phyloP scores from a whole-genome alignment of 1,140 invertebrate genomes.

The Formica exsecta region DNA sequence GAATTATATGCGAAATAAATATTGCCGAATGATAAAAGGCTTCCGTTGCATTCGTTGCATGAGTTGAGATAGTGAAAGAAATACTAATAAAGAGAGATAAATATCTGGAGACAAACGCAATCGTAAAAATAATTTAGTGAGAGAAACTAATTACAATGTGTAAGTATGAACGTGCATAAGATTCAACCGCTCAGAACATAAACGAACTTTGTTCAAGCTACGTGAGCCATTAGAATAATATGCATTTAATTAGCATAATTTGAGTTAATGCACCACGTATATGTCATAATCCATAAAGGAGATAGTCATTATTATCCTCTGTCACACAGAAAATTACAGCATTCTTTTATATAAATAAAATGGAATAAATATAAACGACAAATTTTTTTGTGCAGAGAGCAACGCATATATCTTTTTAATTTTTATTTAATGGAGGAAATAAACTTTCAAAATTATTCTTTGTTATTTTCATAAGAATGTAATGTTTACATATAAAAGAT shows the following conservation, averaged over 20 bases:
- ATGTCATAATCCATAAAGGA: not conserved
- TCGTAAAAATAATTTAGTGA: not conserved
- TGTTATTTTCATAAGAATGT: not conserved
- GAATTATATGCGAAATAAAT: not conserved
- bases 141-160: not conserved
- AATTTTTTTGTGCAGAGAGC: not conserved
- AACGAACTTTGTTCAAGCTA: slow-evolving; percentile 23
- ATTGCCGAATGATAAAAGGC: not conserved
- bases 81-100: not conserved
- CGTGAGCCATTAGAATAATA: slow-evolving; percentile 31
- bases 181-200: not conserved
- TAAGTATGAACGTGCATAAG: slow-evolving; percentile 2
- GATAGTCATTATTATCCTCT: not conserved
- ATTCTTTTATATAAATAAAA: not conserved
- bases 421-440: not conserved
- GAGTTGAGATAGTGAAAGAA: not conserved
- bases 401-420: not conserved
- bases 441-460: not conserved
- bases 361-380: slow-evolving; percentile 2
- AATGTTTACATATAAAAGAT: not conserved
- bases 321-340: too few relatives aligned
- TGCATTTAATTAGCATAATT: not conserved
- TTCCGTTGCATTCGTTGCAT: not conserved
- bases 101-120: not conserved
- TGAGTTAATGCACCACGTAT: not conserved